Evolutionary conservation across 2,888 invertebrate species (phyloP), one percentile per base, ranked within the genome.

Genomic region (Cancer borealis): DNA sequence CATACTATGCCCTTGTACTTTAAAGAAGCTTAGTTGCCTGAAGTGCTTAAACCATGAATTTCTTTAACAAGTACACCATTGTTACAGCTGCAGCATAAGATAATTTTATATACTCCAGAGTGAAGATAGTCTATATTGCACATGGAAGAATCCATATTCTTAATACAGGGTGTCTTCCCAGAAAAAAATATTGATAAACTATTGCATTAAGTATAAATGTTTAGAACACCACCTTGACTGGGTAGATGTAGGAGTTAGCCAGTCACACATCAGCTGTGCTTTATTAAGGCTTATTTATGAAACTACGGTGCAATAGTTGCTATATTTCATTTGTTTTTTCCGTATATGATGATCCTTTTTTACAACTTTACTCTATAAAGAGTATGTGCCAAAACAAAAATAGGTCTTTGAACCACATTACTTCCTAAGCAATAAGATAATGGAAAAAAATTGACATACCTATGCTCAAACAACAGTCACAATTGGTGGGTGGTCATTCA

Each of bases 111-210:
- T 66, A n/a, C 66, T 66, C 21, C 14, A n/a, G 73, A 60, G 60
- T 60, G 60, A 60, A 60, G 60, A 60, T 73, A 26, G 73, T 73
- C 73, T 73, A 73, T 73, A 73, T 73, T 73, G 73, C 73, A 73
- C 73, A 73, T 73, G n/a, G 73, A 73, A 73, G 73, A 73, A 73
- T 73, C n/a, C 73, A 73, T n/a, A 73, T 73, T 26, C 73, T 21
- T 73, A 73, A 73, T 73, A 73, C 73, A 73, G 26, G 73, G n/a
- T 73, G 73, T 73, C 73, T 73, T 73, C n/a, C n/a, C 26, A 73
- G 26, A 73, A 26, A 73, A 73, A 26, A 26, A 26, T 8, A n/a
- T 73, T 73, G 73, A 3, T 73, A 26, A 8, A 73, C 26, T 73
- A 73, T 21, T 73, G 73, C 73, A 73, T 73, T 54, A 8, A 54